A percentile compares a stretch with the other conserved stretches of the same genome.
Conservation (phyloP, 2,888 invertebrate species). For the Ennomos quercinarius region DNA sequence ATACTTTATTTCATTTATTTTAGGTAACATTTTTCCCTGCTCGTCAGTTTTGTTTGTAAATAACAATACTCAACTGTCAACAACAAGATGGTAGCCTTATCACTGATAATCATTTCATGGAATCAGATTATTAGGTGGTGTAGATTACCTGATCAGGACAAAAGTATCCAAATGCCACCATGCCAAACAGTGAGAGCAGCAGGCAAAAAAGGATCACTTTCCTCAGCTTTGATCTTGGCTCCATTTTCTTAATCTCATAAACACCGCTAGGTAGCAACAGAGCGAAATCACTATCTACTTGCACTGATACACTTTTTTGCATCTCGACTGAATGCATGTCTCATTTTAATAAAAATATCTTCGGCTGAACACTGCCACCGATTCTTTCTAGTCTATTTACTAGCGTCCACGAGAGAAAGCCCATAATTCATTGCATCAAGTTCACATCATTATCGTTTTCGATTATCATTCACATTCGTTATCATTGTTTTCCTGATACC, state of each 20-base stretch:
- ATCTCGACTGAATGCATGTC: constrained; percentile 85
- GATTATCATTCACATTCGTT: constrained; percentile 56
- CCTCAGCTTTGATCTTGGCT: constrained; percentile 92
- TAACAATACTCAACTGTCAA: constrained; percentile 2
- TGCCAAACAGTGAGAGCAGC: constrained; percentile 92
- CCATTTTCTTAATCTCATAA: constrained; percentile 94
- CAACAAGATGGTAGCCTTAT: constrained; percentile 1
- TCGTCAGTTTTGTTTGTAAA: neutral
- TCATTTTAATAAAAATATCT: constrained; percentile 81
- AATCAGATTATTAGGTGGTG: neutral
- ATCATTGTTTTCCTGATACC: constrained; percentile 64
- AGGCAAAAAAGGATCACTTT: constrained; percentile 93
- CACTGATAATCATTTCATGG: neutral
- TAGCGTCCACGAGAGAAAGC: constrained; percentile 44
- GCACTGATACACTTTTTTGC: constrained; percentile 92
- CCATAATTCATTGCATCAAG: constrained; percentile 47
- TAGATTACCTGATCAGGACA: constrained; percentile 93
- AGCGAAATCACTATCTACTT: constrained; percentile 94
- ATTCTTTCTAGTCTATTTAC: constrained; percentile 52
- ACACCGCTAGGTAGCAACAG: constrained; percentile 91
- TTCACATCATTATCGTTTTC: constrained; percentile 58
- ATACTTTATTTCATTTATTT: too few species aligned
- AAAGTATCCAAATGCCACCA: constrained; percentile 95
- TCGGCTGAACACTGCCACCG: constrained; percentile 59
- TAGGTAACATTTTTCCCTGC: too few species aligned